Percentiles rank a stretch among this genome's conserved stretches.
phyloP scores from a whole-genome alignment of 2,888 invertebrate species.

The Caprella mutica region DNA sequence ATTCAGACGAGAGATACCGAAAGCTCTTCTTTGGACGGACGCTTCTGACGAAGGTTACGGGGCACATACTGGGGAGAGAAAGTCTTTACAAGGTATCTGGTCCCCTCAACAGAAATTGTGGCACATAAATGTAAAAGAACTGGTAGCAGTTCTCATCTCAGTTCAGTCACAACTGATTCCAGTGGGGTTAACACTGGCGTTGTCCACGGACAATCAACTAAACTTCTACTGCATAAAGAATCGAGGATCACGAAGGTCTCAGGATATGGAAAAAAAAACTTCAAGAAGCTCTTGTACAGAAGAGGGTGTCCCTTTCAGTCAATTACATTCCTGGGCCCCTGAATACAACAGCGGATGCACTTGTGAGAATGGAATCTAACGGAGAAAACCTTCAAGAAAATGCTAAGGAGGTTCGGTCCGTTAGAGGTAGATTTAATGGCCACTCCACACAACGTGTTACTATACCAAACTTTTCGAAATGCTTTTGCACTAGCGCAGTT shows the following conservation, averaged over 20 bases:
- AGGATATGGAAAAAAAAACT: background rate
- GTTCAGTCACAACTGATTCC: background rate
- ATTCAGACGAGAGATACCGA: no score
- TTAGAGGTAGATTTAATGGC: background rate
- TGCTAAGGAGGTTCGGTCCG: background rate
- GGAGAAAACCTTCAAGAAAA: background rate
- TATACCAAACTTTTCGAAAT: background rate
- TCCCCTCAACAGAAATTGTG: background rate
- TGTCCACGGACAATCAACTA: background rate
- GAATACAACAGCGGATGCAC: background rate
- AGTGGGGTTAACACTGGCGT: background rate
- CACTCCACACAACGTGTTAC: background rate
- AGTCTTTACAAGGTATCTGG: background rate
- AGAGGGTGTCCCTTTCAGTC: background rate
- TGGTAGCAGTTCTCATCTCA: background rate
- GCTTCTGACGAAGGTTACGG: background rate
- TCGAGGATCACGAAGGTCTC: background rate
- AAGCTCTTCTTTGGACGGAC: background rate
- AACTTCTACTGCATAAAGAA: background rate
- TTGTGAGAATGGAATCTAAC: background rate
- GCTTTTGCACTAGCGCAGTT: background rate
- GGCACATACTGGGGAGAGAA: background rate
- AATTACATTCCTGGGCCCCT: background rate
- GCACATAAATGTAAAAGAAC: background rate
- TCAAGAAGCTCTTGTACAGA: background rate